phyloP scores from a whole-genome alignment of 2,113 vertebrate genomes.

The Gyps fulvus region DNA sequence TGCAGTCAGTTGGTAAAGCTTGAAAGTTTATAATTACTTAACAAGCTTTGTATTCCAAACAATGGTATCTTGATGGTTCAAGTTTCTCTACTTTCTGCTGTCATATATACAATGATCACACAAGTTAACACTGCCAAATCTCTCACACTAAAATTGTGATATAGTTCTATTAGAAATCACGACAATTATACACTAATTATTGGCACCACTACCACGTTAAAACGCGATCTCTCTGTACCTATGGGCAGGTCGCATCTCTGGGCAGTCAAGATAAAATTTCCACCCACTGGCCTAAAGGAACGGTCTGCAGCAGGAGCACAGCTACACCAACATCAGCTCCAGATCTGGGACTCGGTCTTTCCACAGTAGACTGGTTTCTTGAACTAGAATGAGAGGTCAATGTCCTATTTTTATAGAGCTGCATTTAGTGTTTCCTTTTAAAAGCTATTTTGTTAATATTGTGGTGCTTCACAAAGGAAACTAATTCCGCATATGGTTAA shows the following conservation, averaged over 20 bases:
- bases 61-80: not conserved
- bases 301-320: rapidly evolving
- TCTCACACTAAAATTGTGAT: not conserved
- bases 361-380: not conserved
- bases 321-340: not conserved
- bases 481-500: not conserved
- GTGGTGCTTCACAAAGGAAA: not conserved
- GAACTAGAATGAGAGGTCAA: not conserved
- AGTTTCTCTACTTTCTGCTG: constrained; percentile 6
- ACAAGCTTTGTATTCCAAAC: constrained; percentile 42
- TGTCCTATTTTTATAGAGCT: not conserved
- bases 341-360: not conserved
- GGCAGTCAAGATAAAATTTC: not conserved
- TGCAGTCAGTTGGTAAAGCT: constrained; percentile 8
- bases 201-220: not conserved
- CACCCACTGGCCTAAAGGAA: not conserved
- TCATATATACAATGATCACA: not conserved
- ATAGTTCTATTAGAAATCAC: not conserved
- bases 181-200: not conserved
- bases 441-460: not conserved
- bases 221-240: not conserved
- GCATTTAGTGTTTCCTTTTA: not conserved
- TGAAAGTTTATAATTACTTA: constrained; percentile 27
- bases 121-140: not conserved
- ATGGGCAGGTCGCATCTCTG: not conserved